These are phyloP conservation scores for Drepana falcataria DNA, from an alignment of 2,888 invertebrate species.

Conservation along the genomic window DNA sequence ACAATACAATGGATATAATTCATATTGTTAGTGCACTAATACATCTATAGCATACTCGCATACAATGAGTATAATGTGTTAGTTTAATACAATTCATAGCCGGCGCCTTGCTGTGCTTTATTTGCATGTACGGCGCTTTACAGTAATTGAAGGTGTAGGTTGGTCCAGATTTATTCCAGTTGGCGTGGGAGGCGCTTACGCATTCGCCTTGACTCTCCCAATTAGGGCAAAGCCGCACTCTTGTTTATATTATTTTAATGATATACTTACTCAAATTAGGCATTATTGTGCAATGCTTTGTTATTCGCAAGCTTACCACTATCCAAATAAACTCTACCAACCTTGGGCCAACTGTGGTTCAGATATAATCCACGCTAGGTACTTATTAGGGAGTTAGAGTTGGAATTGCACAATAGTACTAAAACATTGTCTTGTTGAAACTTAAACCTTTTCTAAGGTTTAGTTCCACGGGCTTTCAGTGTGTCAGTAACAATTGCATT, in stretches of 20 bases:
- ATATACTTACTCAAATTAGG: conserved; percentile 54
- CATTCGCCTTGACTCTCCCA: conserved; percentile 54
- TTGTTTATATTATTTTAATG: conserved; percentile 48
- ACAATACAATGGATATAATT: not conserved
- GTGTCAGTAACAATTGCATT: conserved; percentile 29
- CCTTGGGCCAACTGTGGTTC: conserved; percentile 7
- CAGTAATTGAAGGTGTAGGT: conserved; percentile 60
- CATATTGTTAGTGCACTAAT: not conserved
- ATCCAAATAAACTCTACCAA: conserved; percentile 5
- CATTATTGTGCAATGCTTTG: conserved; percentile 39
- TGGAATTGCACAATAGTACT: conserved; percentile 4
- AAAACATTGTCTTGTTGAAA: conserved; percentile 8
- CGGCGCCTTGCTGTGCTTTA: conserved; percentile 15
- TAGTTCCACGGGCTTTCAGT: conserved; percentile 21
- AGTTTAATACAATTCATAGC: not conserved
- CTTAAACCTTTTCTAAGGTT: conserved; percentile 14
- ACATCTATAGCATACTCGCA: not conserved
- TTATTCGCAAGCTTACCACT: conserved; percentile 10
- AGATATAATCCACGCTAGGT: not conserved
- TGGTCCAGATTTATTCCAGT: conserved; percentile 52
- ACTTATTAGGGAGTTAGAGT: not conserved
- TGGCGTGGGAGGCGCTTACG: conserved; percentile 43
- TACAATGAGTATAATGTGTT: not conserved
- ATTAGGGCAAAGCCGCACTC: conserved; percentile 54
- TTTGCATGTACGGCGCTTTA: conserved; percentile 18